phyloP scores from a whole-genome alignment of 2,113 vertebrate genomes.

The Indri indri region DNA sequence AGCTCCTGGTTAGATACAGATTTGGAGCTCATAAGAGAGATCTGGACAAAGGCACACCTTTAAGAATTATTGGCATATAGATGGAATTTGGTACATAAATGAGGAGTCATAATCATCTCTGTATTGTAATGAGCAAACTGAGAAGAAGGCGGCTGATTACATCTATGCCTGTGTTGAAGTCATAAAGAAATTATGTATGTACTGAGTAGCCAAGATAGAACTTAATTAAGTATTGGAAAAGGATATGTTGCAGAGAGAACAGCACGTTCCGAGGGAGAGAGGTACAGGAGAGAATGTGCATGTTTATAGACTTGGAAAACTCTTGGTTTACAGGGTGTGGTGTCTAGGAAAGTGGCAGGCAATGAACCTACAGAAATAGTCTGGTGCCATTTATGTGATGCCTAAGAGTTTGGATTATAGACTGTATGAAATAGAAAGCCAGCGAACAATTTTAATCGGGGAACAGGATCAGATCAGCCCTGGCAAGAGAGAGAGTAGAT shows the following conservation, averaged over 20 bases:
- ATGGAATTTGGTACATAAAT: not conserved
- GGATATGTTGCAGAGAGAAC: not conserved
- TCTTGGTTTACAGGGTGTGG: not conserved
- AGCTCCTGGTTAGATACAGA: not conserved
- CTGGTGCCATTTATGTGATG: not conserved
- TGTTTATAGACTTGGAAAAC: not conserved
- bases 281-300: not conserved
- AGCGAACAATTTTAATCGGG: not conserved
- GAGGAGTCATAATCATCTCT: not conserved
- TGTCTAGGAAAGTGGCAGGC: not conserved
- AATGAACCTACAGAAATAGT: not conserved
- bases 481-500: not conserved
- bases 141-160: not conserved
- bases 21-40: not conserved
- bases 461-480: not conserved
- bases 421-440: not conserved
- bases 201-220: not conserved
- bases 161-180: not conserved
- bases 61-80: not conserved
- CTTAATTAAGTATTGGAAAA: not conserved
- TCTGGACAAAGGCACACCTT: not conserved
- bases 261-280: not conserved
- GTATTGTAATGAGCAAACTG: not conserved
- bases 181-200: not conserved
- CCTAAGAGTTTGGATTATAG: not conserved